Evolutionary conservation across 35 echinoderm and acorn worm genomes (phyloP).

Genomic region (Nesometra sesokonis): DNA sequence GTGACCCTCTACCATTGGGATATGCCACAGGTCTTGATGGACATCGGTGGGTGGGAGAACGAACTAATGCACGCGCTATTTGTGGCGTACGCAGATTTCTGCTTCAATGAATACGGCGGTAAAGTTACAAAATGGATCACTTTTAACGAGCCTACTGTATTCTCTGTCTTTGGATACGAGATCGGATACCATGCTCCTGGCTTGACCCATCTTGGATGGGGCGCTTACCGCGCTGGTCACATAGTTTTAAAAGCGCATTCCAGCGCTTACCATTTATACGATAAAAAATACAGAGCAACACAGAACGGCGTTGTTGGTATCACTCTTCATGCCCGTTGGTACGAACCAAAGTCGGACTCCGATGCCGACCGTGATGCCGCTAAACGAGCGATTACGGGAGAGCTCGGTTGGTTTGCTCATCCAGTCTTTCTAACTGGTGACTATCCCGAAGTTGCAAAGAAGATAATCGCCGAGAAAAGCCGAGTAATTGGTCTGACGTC

Average conservation of each 20-base stretch:
- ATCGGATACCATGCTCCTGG: constrained; percentile 57
- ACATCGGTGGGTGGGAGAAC: constrained; percentile 72
- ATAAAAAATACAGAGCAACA: constrained; percentile 43
- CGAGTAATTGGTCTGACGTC: constrained; percentile 1
- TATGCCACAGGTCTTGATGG: constrained; percentile 47
- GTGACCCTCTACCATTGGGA: constrained; percentile 84
- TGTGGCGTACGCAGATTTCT: constrained; percentile 69
- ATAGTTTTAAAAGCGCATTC: constrained; percentile 75
- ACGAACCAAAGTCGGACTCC: constrained; percentile 42
- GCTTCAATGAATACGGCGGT: constrained; percentile 62
- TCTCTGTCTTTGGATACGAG: constrained; percentile 57
- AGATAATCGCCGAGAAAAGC: constrained; percentile 37
- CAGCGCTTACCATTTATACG: constrained; percentile 64
- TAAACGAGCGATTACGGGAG: constrained; percentile 9
- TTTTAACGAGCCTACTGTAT: constrained; percentile 68
- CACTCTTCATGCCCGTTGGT: constrained; percentile 14
- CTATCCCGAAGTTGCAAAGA: constrained; percentile 51
- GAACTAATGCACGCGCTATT: constrained; percentile 65
- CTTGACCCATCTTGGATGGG: constrained; percentile 33
- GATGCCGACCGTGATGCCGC: constrained; percentile 25
- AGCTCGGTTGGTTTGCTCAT: constrained; percentile 61
- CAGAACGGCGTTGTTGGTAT: constrained; percentile 2
- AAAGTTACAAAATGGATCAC: constrained; percentile 82
- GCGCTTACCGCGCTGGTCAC: constrained; percentile 39
- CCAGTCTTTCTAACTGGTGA: constrained; percentile 72